Evolutionary conservation across 2,797 vertebrate genomes (phyloP).

Genomic region (Triplophysa bombifrons): DNA sequence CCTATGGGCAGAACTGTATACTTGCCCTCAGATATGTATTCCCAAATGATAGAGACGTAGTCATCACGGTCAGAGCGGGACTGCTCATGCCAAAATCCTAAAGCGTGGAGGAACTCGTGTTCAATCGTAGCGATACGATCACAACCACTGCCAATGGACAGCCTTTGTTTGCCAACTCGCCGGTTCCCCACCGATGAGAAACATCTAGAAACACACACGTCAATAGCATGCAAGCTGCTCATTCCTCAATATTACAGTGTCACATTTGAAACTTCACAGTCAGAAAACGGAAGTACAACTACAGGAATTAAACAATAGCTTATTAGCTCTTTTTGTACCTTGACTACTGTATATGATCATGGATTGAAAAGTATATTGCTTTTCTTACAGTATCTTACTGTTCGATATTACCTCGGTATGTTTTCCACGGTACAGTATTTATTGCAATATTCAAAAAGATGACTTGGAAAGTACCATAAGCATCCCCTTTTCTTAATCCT

Average conservation of each 20-base stretch:
- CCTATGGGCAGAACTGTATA: not conserved
- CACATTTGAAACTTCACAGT: no score
- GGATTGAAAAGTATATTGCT: no score
- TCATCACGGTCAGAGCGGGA: constrained; percentile 86
- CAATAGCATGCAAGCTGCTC: not conserved
- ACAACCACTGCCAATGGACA: constrained; percentile 83
- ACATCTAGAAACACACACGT: constrained; percentile 74
- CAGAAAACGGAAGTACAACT: no score
- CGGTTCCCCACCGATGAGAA: constrained; percentile 90
- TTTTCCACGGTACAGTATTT: no score
- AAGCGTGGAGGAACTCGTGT: constrained; percentile 85
- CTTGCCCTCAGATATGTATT: constrained; percentile 75
- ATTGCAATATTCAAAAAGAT: no score
- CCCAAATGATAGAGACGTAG: constrained; percentile 78
- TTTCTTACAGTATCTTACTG: no score
- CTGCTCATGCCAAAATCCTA: constrained; percentile 91
- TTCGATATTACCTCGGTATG: no score
- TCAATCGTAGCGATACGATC: constrained; percentile 76
- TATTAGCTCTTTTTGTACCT: no score
- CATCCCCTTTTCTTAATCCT: no score
- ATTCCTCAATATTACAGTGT: not conserved
- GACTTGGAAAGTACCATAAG: no score
- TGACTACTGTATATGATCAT: no score
- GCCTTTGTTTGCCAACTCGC: constrained; percentile 71
- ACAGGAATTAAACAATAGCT: no score